Base-by-base conservation (phyloP, 1,140 invertebrate species). In the Formica selysi region DNA sequence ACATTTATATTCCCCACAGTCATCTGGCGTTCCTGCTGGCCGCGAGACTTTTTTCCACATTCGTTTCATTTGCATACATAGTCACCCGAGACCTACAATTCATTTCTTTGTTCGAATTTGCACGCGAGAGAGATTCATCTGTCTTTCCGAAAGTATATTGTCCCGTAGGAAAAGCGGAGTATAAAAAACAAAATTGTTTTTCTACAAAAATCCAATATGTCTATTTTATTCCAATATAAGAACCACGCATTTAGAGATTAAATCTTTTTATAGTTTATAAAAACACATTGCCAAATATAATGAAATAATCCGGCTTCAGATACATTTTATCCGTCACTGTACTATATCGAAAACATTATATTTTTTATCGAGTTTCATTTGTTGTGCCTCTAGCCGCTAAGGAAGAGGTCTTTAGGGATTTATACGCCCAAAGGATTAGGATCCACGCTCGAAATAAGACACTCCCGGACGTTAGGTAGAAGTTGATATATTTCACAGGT, bases 21-120 rank as follows among this genome's bases (percentile, higher is more conserved):
- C 65, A 32, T 80, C 22, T 26, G 64, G 32, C 32, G 64, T 67
- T 79, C n/a, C 62, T n/a, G 76, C 36, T 54, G 44, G 16, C 44
- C n/a, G 13, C 19, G 11, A 2, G 22, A 36, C 54, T 29, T 68
- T 65, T 41, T 22, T 41, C 11, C 48, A 51, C 41, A 22, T 71
- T 80, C 44, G 64, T 86, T 51, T 36, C n/a, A 41, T 29, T 48
- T 54, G 16, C 57, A 64, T 79, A 51, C 48, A 44, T 11, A 71
- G 29, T 64, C 54, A 51, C 6, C 6, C 0, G 11, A 38, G 64
- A 13, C 19, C 38, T 51, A 64, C 74, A 86, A 87, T 86, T 86
- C 36, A 64, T 87, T 86, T 57, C 38, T 86, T 86, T n/a, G 74
- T 6, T 22, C 26, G 73, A 86, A 78, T 64, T 79, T 32, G 48